These are phyloP conservation scores for Caiman crocodilus DNA, from an alignment of 2,797 vertebrate genomes.

Conservation along the genomic window DNA sequence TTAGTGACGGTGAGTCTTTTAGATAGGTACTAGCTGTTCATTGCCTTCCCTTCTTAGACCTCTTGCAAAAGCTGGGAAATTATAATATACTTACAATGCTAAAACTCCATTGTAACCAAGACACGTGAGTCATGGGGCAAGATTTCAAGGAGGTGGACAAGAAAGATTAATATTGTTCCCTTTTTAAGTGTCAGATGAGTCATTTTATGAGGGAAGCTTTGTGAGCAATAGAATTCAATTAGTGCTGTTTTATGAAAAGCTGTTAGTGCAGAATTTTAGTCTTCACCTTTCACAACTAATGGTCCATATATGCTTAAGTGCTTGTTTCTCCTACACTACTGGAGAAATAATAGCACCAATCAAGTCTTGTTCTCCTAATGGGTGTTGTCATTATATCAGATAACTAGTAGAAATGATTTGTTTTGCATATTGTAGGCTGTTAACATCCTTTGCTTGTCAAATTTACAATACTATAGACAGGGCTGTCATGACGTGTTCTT, in stretches of 20 bases:
- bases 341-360: slow-evolving; percentile 25
- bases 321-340: neutral
- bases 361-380: neutral
- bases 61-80: neutral
- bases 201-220: neutral
- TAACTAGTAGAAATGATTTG: slow-evolving; percentile 29
- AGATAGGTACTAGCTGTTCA: neutral
- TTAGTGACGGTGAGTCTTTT: neutral
- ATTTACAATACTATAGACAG: neutral
- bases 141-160: neutral
- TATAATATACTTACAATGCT: neutral
- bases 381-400: slow-evolving; percentile 12
- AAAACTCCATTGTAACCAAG: neutral
- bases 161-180: accelerated
- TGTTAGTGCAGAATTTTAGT: neutral
- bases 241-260: neutral
- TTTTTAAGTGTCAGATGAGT: neutral
- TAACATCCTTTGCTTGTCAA: slow-evolving; percentile 60
- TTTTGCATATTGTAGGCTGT: slow-evolving; percentile 54
- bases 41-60: neutral
- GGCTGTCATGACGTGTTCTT: slow-evolving; percentile 26
- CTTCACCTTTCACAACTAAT: neutral
- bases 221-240: neutral
- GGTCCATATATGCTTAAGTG: neutral
- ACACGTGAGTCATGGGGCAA: neutral